Evolutionary conservation across 2,888 invertebrate species (phyloP), one percentile per base, ranked within the genome.

Genomic region (Unio delphinus): DNA sequence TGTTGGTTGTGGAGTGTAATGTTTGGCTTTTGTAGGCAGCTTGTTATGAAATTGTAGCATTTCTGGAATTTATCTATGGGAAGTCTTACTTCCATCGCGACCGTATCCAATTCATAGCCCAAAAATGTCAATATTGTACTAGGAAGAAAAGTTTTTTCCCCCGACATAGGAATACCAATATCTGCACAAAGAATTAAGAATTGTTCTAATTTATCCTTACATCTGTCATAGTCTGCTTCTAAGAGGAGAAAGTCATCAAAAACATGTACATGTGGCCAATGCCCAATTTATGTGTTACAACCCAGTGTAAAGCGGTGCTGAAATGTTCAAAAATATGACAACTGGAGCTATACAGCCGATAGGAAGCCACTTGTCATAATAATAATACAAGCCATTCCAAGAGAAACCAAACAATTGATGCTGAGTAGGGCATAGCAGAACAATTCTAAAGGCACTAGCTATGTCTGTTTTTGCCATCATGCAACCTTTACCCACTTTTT

Each of bases 181-280:
- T 23, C 2, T 1, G 1, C 20, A 59, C 67, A 68, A n/a, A 71
- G 60, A 1, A 55, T 18, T 7, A 68, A 20, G 60, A 71, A 71
- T 5, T 26, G 20, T 7, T 55, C 7, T 6, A 71, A 30, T 18
- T 54, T n/a, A n/a, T n/a, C n/a, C n/a, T n/a, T n/a, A n/a, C n/a
- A n/a, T n/a, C n/a, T n/a, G n/a, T n/a, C n/a, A 26, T 15, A 26
- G 20, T n/a, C 58, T 7, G 26, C 60, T 18, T 66, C 67, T 8
- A 73, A 60, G 28, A 73, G 67, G 6, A 73, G 58, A 64, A 73
- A 73, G 30, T 70, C 73, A 67, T 73, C 73, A 3, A 70, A 45
- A 15, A 73, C 59, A 64, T 73, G 73, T n/a, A 68, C 64, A 73
- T 67, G 18, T n/a, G n/a, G 20, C 28, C 18, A 30, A 26, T 55